Evolutionary conservation across 1,140 invertebrate genomes (phyloP).

Genomic region (Microplitis mediator): DNA sequence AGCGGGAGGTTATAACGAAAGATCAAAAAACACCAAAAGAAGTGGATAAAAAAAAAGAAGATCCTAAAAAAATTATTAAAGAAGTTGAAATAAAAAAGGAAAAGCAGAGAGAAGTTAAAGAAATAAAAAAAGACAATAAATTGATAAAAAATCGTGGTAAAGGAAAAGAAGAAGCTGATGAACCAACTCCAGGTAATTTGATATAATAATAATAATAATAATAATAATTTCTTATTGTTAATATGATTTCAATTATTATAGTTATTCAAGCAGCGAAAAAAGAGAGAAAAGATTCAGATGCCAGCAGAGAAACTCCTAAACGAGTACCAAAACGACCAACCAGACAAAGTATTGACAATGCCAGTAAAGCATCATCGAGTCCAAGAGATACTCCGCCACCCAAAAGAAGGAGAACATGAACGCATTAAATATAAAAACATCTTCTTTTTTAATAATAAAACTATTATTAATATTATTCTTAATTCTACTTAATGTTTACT

Average conservation of each 20-base stretch:
- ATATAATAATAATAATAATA: neutral
- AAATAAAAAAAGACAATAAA: constrained; percentile 57
- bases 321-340: constrained; percentile 57
- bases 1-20: constrained; percentile 59
- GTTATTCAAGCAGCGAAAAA: constrained; percentile 50
- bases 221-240: neutral
- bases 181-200: constrained; percentile 33
- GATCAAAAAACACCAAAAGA: constrained; percentile 60
- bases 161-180: constrained; percentile 57
- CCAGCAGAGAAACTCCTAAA: constrained; percentile 53
- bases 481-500: neutral
- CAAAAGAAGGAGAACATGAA: constrained; percentile 58
- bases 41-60: constrained; percentile 61
- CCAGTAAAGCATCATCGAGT: constrained; percentile 55
- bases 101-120: constrained; percentile 56
- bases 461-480: neutral
- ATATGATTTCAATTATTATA: constrained; percentile 13
- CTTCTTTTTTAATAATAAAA: neutral
- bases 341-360: constrained; percentile 56
- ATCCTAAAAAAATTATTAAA: constrained; percentile 52
- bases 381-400: constrained; percentile 58
- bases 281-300: constrained; percentile 58
- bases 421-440: neutral
- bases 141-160: constrained; percentile 54
- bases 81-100: constrained; percentile 57